Evolutionary conservation across 1,140 invertebrate genomes (phyloP), one percentile per base, ranked within the genome.

Genomic region (Heterodera carotae): DNA sequence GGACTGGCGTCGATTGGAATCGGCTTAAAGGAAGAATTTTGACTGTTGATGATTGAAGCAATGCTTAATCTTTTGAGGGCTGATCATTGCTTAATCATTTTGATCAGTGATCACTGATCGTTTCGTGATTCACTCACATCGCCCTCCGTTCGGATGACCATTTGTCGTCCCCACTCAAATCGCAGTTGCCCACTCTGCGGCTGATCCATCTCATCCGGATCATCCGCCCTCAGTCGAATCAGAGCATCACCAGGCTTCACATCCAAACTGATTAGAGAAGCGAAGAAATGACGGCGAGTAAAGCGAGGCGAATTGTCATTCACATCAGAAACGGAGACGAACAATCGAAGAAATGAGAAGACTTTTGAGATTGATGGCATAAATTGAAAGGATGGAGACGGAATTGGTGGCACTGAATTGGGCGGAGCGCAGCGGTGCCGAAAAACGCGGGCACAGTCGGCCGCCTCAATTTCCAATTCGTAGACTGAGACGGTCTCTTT

Each of bases 221-320:
- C 56, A 15, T 25, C 4, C 39, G 56, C 72, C 34, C 59, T 62
- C 64, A 74, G 39, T 59, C 64, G 72, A 27, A 74, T 27, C n/a
- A 74, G 36, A 62, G 56, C 33, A 31, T 64, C 72, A 8, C 62
- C 62, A 2, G 62, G 27, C 25, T 64, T 31, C 0, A 29, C 64
- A n/a, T 25, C 59, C 7, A 8, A 29, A 62, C 36, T 6, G 15
- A 74, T 62, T 2, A 74, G 12, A 25, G 56, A 31, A 15, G 56
- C 72, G 64, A 74, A 74, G 25, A 62, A 74, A 34, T 74, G 72
- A 43, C 64, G 59, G 7, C 39, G 34, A 29, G 64, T 33, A 74
- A 74, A 74, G 27, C 36, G 25, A 0, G 72, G 72, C 0, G 27
- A 18, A 74, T 74, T 74, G 64, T 72, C 69, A 29, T 72, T 72